A percentile compares a stretch with the other conserved stretches of the same genome.
Evolutionary conservation across 2,888 invertebrate genomes (phyloP).

Genomic region (Hedychridium roseum): DNA sequence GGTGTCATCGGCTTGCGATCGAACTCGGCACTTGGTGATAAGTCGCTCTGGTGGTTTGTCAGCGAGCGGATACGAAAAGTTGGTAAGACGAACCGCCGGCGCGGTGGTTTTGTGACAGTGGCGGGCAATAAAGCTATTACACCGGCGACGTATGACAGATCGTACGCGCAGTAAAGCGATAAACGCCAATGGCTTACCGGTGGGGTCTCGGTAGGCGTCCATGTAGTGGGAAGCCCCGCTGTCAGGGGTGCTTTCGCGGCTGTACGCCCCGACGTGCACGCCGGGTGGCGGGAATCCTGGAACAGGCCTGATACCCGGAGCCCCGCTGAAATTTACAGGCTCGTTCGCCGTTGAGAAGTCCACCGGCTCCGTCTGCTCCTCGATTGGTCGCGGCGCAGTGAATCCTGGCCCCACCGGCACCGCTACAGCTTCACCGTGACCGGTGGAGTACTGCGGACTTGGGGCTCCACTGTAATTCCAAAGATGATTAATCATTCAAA

Average conservation of each 20-base stretch:
- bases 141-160: slow-evolving; percentile 15
- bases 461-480: slow-evolving; percentile 64
- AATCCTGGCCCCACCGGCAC: slow-evolving; percentile 67
- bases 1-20: too few relatives aligned
- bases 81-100: too few relatives aligned
- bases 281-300: slow-evolving; percentile 70
- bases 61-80: too few relatives aligned
- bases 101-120: too few relatives aligned
- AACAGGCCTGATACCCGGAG: slow-evolving; percentile 67
- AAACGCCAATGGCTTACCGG: slow-evolving; percentile 70
- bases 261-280: slow-evolving; percentile 70
- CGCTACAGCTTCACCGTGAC: slow-evolving; percentile 65
- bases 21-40: slow-evolving; percentile 10
- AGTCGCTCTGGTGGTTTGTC: too few relatives aligned
- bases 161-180: slow-evolving; percentile 19
- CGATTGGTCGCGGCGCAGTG: slow-evolving; percentile 68
- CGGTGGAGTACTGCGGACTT: slow-evolving; percentile 70
- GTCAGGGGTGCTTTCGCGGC: slow-evolving; percentile 88
- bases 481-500: slow-evolving; percentile 6
- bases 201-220: slow-evolving; percentile 86
- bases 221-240: slow-evolving; percentile 89
- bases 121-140: slow-evolving; percentile 25
- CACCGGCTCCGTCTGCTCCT: slow-evolving; percentile 76
- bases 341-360: slow-evolving; percentile 75
- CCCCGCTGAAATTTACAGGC: slow-evolving; percentile 70